Evolutionary conservation across 2,888 invertebrate species (phyloP), one percentile per base, ranked within the genome.

Genomic region (Ditula angustiorana): DNA sequence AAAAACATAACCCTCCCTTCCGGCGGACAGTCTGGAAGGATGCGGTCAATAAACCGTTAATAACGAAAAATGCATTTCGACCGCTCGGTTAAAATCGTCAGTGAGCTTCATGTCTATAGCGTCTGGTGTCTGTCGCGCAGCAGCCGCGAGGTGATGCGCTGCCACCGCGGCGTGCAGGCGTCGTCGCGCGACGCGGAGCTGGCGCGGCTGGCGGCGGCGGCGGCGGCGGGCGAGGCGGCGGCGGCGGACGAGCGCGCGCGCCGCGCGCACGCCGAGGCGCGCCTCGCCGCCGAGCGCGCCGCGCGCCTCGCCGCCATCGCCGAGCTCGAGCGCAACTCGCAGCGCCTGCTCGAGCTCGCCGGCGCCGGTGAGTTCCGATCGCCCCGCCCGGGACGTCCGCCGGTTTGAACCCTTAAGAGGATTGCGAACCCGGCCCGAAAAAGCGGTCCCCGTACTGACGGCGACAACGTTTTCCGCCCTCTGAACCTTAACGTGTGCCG

Each of bases 221-320:
- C 95, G 67, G 94, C 93, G 53, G 91, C 90, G 52, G 81, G 95
- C 53, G 93, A 88, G 23, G 94, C 94, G n/a, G 94, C 95, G 67
- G 95, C 95, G 67, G 94, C 94, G 5, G 94, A 92, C 67, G 90
- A 96, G 70, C 94, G 94, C 65, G 89, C 86, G 46, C 94, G 95
- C 67, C 78, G 95, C 21, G 80, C 84, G 61, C 94, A 93, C 69
- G 90, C 94, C 52, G 95, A 95, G 76, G 85, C 93, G 50, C 93
- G 94, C 71, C 85, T 96, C 71, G 94, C 94, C 37, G 95, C 95
- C 11, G 97, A 97, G 76, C 93, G 95, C 2, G 94, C 95, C 8
- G 96, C 96, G 64, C 95, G 97, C 60, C 93, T 95, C n/a, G 95
- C 95, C 2, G 95, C 96, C 63, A 94, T 95, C 75, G 94, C 95